A percentile compares a stretch with the other conserved stretches of the same genome.
Conservation (phyloP, 2,888 invertebrate genomes). For the Lithophane semibrunnea region DNA sequence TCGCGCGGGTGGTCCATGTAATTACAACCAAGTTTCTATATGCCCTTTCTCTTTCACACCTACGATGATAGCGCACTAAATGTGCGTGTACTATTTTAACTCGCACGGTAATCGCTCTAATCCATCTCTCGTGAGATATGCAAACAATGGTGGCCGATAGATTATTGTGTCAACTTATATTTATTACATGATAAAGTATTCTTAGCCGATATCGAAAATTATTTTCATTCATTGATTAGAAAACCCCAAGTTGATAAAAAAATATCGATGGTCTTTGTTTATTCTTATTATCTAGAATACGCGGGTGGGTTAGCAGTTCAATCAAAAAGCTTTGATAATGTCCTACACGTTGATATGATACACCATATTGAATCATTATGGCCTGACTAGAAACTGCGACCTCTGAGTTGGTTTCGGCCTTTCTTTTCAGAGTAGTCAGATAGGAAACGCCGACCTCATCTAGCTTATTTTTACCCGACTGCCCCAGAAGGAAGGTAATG, state of each 20-base stretch:
- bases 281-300: conserved; percentile 19
- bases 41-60: conserved; percentile 76
- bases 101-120: conserved; percentile 58
- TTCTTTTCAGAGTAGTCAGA: too few relatives aligned
- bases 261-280: conserved; percentile 39
- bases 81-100: conserved; percentile 60
- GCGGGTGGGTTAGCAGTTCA: conserved; percentile 28
- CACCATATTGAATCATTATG: neutral
- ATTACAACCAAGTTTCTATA: conserved; percentile 75
- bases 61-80: conserved; percentile 53
- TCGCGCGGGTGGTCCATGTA: conserved; percentile 86
- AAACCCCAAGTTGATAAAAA: conserved; percentile 18
- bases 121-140: conserved; percentile 66
- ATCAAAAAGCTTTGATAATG: conserved; percentile 30
- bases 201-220: conserved; percentile 36
- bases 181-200: conserved; percentile 46
- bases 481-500: too few relatives aligned
- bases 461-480: too few relatives aligned
- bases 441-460: too few relatives aligned
- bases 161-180: conserved; percentile 62
- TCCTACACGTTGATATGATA: conserved; percentile 19
- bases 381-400: too few relatives aligned
- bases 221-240: conserved; percentile 28
- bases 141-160: conserved; percentile 63
- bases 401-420: too few relatives aligned